A percentile compares a stretch with the other conserved stretches of the same genome.
These are phyloP conservation scores for Scatophagus argus DNA, from an alignment of 2,113 vertebrate genomes.

Conservation along the genomic window DNA sequence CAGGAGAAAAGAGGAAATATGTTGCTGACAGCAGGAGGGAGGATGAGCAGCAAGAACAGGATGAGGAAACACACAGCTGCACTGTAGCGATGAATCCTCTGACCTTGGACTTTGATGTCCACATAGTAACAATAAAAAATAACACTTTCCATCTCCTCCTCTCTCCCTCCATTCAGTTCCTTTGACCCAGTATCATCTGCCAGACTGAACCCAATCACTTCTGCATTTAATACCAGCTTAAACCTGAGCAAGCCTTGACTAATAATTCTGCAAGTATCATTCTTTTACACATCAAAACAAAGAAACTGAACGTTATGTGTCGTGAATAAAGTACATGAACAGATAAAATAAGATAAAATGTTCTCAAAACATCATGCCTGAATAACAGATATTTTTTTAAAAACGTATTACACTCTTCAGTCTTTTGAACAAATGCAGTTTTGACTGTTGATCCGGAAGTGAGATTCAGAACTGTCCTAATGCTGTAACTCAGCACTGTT, in stretches of 20 bases:
- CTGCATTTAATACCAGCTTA: neutral
- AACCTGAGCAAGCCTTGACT: neutral
- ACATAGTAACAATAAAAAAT: neutral
- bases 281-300: neutral
- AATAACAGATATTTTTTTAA: neutral
- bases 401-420: too few relatives aligned
- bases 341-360: neutral
- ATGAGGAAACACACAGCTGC: conserved; percentile 37
- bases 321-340: neutral
- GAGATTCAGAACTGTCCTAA: neutral
- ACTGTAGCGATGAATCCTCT: conserved; percentile 7
- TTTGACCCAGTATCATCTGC: neutral
- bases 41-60: conserved; percentile 28
- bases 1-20: conserved; percentile 24
- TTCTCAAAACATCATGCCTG: neutral
- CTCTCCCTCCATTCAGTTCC: neutral
- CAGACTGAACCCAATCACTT: conserved; percentile 30
- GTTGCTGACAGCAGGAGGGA: neutral
- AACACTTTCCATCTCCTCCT: neutral
- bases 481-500: neutral
- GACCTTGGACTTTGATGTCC: conserved; percentile 53
- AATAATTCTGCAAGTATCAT: neutral
- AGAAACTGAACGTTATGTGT: neutral
- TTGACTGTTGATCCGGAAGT: neutral
- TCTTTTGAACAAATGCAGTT: neutral